Base-by-base conservation (phyloP, 2,113 vertebrate species). In the Zeus faber region DNA sequence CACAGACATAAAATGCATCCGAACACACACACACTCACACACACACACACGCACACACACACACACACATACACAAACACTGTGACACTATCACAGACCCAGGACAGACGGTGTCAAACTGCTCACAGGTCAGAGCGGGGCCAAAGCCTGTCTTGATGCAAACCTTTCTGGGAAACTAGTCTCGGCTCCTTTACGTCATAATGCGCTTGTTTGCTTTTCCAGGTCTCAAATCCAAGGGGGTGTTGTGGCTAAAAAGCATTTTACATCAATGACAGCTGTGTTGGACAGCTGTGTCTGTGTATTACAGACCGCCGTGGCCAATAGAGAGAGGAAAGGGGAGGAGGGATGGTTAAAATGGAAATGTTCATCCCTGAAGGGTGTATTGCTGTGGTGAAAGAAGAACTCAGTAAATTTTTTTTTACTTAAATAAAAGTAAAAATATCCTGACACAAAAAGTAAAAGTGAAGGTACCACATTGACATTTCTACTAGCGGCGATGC, bases 131-230 rank as follows among this genome's bases (percentile, higher is more conserved):
- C 70, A 67, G 48, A 45, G 35, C 27, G 2, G 3, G 60, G 70
- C 27, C 25, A 50, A 5, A 40, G 52, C 11, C 48, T 63, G 54
- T 76, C 78, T 67, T 59, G 49, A 57, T 68, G 72, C 69, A 62
- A 54, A 50, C 52, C 43, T 67, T 79, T 80, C 62, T 25, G 61
- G 75, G 75, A 82, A 82, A 66, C 29, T 44, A 40, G 40, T 49
- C 45, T 24, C 50, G 13, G n/a, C 8, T n/a, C 31, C 4, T 46
- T 55, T 55, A n/a, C 2, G 16, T 35, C 2, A 17, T 66, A 59
- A 75, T 73, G 67, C 39, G 6, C 51, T 24, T 74, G 71, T 86
- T 82, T 75, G 70, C 67, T 58, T 77, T 79, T 73, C 64, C 70
- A 80, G 70, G 65, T 65, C 22, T 46, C 20, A 10, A 46, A 22